phyloP scores from a whole-genome alignment of 2,888 invertebrate genomes.

The Muschampia plurimacula region DNA sequence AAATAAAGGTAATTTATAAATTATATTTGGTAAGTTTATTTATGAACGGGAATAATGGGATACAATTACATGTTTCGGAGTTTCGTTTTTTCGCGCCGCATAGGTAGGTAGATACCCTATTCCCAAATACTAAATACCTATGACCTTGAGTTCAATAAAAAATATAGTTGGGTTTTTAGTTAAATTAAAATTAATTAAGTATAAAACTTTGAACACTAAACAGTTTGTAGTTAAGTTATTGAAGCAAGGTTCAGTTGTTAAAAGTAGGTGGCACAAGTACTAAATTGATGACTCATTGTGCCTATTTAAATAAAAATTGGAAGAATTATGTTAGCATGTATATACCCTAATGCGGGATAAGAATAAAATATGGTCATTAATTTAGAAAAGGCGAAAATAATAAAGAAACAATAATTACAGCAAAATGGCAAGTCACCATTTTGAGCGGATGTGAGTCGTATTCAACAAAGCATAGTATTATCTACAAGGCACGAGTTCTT shows the following conservation, averaged over 20 bases:
- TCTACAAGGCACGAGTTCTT: constrained; percentile 52
- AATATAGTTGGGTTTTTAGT: no score
- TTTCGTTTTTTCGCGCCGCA: background rate
- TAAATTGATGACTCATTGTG: constrained; percentile 45
- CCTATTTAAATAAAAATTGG: constrained; percentile 26
- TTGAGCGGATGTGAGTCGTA: constrained; percentile 86
- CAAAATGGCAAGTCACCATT: constrained; percentile 87
- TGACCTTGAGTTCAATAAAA: background rate
- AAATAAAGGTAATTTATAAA: no score
- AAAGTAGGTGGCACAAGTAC: constrained; percentile 14
- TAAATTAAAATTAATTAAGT: no score
- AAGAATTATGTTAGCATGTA: background rate
- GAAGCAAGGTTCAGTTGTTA: no score
- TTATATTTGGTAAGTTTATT: no score
- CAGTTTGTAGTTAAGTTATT: no score
- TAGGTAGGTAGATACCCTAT: background rate
- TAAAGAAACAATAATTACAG: constrained; percentile 48
- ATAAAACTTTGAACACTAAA: no score
- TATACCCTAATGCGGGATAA: background rate
- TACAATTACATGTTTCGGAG: background rate
- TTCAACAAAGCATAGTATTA: constrained; percentile 79
- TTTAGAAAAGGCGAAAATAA: constrained; percentile 35
- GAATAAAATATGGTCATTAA: constrained; percentile 18
- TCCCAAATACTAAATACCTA: background rate
- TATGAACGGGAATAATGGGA: no score